Conservation (phyloP, 2,888 invertebrate genomes). For the Drosophila macrospina region DNA sequence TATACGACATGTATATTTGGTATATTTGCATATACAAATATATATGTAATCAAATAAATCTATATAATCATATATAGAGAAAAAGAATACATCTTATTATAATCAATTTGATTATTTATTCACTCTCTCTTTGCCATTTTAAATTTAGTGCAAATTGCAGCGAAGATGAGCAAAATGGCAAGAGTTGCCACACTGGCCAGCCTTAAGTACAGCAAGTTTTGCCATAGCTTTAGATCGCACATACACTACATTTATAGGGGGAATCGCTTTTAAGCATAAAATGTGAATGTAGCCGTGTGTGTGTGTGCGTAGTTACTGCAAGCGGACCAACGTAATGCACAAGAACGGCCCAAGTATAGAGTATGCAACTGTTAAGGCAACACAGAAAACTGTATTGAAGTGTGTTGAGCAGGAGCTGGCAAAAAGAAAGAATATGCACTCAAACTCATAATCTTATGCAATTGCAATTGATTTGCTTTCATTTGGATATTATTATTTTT, state of each 20-base stretch:
- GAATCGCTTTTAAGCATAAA: background rate
- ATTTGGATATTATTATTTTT: conserved; percentile 41
- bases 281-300: background rate
- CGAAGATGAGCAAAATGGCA: background rate
- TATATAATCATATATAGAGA: background rate
- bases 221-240: conserved; percentile 1
- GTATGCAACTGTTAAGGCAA: background rate
- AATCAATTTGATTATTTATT: background rate
- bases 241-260: too few relatives aligned
- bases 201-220: conserved; percentile 1
- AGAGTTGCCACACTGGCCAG: background rate
- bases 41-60: background rate
- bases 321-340: conserved; percentile 9
- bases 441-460: conserved; percentile 47
- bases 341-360: too few relatives aligned
- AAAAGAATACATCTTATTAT: too few relatives aligned
- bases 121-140: background rate
- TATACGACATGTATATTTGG: background rate
- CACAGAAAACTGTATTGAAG: conserved; percentile 1
- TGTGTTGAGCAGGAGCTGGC: background rate
- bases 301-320: background rate
- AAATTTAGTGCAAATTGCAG: background rate
- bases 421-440: conserved; percentile 3
- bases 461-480: conserved; percentile 50
- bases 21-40: too few relatives aligned